Evolutionary conservation across 2,113 vertebrate species (phyloP).

Genomic region (Tyrannus savana): DNA sequence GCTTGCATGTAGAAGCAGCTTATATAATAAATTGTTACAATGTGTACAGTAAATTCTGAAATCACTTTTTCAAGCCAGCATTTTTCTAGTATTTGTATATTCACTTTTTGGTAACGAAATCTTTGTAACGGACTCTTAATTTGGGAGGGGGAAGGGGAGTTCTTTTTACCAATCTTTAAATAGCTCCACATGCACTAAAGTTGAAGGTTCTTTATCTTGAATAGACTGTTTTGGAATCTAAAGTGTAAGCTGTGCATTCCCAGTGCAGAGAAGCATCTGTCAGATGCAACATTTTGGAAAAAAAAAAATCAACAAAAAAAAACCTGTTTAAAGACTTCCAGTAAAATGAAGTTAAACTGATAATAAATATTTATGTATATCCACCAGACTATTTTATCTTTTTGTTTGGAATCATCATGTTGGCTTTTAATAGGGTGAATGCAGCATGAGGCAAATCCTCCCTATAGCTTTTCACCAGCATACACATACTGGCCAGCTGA

Average conservation of each 20-base stretch:
- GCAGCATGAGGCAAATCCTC: neutral
- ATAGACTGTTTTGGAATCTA: neutral
- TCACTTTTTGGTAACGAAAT: slow-evolving; percentile 57
- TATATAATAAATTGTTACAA: slow-evolving; percentile 79
- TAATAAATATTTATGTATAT: slow-evolving; percentile 74
- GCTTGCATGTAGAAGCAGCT: slow-evolving; percentile 75
- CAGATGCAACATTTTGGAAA: neutral
- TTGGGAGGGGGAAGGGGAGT: neutral
- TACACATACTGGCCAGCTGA: neutral
- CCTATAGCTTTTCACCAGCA: neutral
- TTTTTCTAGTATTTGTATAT: slow-evolving; percentile 67
- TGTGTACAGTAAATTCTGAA: slow-evolving; percentile 77
- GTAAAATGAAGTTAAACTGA: slow-evolving; percentile 59
- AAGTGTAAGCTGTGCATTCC: slow-evolving; percentile 9
- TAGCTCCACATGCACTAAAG: slow-evolving; percentile 36
- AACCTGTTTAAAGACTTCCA: slow-evolving; percentile 39
- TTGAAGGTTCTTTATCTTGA: neutral
- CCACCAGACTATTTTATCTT: slow-evolving; percentile 32
- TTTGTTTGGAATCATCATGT: neutral
- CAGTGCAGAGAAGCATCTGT: slow-evolving; percentile 29
- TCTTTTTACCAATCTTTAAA: slow-evolving; percentile 48
- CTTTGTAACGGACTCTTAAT: slow-evolving; percentile 39
- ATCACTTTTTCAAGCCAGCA: slow-evolving; percentile 73
- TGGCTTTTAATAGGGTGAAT: neutral
- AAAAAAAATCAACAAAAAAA: neutral